Evolutionary conservation across 2,888 invertebrate genomes (phyloP).

Genomic region (Drosophila aldrichi): DNA sequence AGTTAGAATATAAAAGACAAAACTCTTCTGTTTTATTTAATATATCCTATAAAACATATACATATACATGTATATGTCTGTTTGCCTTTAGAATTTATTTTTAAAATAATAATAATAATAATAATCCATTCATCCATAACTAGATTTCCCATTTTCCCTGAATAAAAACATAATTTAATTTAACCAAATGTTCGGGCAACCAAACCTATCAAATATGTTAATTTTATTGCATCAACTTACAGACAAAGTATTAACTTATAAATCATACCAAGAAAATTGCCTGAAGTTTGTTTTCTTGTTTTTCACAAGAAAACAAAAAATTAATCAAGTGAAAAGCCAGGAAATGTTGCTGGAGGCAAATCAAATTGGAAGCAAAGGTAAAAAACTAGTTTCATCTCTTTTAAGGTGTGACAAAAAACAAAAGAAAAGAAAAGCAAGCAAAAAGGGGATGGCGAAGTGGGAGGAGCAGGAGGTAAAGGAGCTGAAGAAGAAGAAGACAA

Average conservation of each 20-base stretch:
- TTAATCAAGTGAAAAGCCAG: slow-evolving; percentile 44
- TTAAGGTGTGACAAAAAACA: slow-evolving; percentile 47
- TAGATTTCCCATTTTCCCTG: too few relatives aligned
- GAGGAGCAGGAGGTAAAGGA: neutral
- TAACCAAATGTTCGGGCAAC: too few relatives aligned
- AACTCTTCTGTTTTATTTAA: too few relatives aligned
- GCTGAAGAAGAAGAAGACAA: neutral
- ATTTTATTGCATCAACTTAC: too few relatives aligned
- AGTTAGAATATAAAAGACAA: too few relatives aligned
- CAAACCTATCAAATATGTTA: too few relatives aligned
- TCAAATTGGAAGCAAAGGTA: slow-evolving; percentile 41
- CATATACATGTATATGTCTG: too few relatives aligned
- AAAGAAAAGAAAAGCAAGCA: slow-evolving; percentile 8
- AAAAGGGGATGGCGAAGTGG: neutral
- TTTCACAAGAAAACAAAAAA: slow-evolving; percentile 9
- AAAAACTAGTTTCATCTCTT: slow-evolving; percentile 46
- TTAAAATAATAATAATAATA: too few relatives aligned
- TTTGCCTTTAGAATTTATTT: too few relatives aligned
- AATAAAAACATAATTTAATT: too few relatives aligned
- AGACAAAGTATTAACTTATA: neutral
- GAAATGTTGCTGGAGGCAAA: slow-evolving; percentile 14
- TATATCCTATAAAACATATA: too few relatives aligned
- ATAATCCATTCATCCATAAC: too few relatives aligned
- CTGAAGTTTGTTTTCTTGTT: neutral
- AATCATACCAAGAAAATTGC: neutral